Evolutionary conservation across 2,888 invertebrate species (phyloP), one percentile per base, ranked within the genome.

Genomic region (Tetragonisca angustula): DNA sequence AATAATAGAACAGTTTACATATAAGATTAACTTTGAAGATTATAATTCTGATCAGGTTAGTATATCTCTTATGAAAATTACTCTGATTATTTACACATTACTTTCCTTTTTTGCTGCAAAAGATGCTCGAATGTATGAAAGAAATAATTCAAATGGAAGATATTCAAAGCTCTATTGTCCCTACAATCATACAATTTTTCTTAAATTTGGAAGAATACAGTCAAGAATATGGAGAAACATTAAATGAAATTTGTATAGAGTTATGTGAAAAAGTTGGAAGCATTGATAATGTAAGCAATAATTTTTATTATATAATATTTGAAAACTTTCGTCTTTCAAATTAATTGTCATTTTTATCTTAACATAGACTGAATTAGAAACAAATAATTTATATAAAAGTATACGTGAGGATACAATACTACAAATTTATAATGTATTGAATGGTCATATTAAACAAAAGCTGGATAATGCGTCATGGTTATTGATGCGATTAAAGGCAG

Each of bases 191-290:
- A 2, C 90, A 93, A 79, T 81, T 94, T 62, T 76, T 94, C 21
- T 75, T 94, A 4, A 88, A 90, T 15, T 84, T 94, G 24, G 94
- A 94, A 84, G 93, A 93, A 64, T 87, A 85, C 71, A 88, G 87
- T 19, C 80, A 81, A 65, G 91, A 91, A 17, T 89, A 91, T 54
- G 92, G 92, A 4, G 89, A 91, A 49, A 89, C 87, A 19, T 85
- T 95, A 70, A 95, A 95, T 85, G 94, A 95, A 74, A 88, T 95
- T 70, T 94, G 95, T 49, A 78, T 93, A 24, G 94, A 95, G 83
- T 87, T 96, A 59, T 95, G 94, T 50, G 91, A 93, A 70, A 90
- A 94, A 85, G 92, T 95, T 73, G 95, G 95, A 36, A 93, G 94
- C 27, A 93, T 95, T 62, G 94, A 94, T 87, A 94, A 95, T 83